Conservation (phyloP, 2,888 invertebrate species). For the Nephrotoma appendiculata region DNA sequence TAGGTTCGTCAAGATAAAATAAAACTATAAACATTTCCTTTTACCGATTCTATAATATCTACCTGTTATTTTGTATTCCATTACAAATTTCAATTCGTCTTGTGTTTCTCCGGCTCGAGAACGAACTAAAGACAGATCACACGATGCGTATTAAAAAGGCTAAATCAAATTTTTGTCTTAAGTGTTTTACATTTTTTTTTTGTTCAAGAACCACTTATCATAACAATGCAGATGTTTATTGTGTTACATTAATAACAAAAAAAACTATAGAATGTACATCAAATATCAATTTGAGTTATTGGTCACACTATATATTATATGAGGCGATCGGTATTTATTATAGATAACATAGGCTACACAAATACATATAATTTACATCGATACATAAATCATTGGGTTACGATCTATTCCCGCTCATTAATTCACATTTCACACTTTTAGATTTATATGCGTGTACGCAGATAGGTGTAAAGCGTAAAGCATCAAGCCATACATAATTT, state of each 20-base stretch:
- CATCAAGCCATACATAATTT: not conserved
- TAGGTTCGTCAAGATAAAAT: not conserved
- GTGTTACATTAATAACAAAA: not conserved
- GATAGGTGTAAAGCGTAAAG: not conserved
- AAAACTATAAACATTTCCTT: not conserved
- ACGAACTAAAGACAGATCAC: not conserved
- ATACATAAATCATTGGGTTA: not conserved
- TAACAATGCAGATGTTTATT: not conserved
- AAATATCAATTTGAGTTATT: not conserved
- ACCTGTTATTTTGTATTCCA: not conserved
- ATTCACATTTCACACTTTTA: not conserved
- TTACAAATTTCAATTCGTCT: not conserved
- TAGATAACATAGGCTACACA: not conserved
- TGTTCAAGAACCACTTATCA: not conserved
- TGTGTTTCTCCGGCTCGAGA: not conserved
- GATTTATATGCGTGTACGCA: not conserved
- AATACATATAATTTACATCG: not conserved
- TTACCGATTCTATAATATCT: not conserved
- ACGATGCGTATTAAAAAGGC: not conserved
- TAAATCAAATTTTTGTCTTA: not conserved
- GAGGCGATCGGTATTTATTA: not conserved
- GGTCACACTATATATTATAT: not conserved
- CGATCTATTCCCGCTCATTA: not conserved
- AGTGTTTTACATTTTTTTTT: not conserved
- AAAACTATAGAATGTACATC: not conserved